Conservation (phyloP, 2,888 invertebrate species). For the Eudemis profundana region DNA sequence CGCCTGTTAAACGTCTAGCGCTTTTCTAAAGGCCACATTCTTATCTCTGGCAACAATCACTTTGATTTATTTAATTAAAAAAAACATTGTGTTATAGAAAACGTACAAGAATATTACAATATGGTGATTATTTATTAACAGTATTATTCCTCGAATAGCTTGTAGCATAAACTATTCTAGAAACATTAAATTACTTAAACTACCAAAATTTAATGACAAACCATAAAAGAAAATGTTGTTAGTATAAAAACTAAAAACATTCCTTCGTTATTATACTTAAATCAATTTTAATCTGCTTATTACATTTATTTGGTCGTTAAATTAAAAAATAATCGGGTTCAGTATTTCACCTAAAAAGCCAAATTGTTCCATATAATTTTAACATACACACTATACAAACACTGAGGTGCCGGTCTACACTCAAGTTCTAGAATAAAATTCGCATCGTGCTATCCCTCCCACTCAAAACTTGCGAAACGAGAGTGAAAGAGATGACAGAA, state of each 20-base stretch:
- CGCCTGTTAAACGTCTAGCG: too few species aligned
- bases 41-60: too few species aligned
- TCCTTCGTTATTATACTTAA: constrained; percentile 17
- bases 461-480: too few species aligned
- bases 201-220: constrained; percentile 15
- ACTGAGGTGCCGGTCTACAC: neutral
- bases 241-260: constrained; percentile 31
- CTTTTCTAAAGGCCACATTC: too few species aligned
- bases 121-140: constrained; percentile 1
- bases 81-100: neutral
- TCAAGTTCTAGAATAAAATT: neutral
- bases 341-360: constrained; percentile 66
- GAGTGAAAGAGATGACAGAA: too few species aligned
- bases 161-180: neutral
- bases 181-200: constrained; percentile 19
- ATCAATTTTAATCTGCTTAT: constrained; percentile 48
- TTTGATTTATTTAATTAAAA: neutral
- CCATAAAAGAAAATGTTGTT: constrained; percentile 12
- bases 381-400: constrained; percentile 4
- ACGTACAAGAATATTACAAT: constrained; percentile 14
- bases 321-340: constrained; percentile 52
- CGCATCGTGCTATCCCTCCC: neutral
- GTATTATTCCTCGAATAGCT: neutral
- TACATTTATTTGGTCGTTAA: constrained; percentile 63
- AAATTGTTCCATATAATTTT: constrained; percentile 56